phyloP scores from a whole-genome alignment of 1,140 invertebrate genomes.

The Tachypleus tridentatus region DNA sequence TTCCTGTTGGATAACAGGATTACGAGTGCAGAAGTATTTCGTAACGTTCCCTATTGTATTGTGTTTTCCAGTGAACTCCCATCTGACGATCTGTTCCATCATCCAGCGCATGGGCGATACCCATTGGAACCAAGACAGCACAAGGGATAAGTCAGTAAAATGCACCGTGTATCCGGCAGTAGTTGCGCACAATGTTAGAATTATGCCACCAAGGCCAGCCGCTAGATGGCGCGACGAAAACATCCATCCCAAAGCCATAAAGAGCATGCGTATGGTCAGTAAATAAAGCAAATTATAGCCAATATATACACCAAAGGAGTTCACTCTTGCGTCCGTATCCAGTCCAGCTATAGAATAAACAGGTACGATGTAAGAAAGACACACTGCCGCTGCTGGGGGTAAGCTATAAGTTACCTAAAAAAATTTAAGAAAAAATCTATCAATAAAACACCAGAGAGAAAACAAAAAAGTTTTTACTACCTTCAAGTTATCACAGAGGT shows the following conservation, averaged over 20 bases:
- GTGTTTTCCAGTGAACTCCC: conserved; percentile 23
- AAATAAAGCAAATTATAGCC: conserved; percentile 67
- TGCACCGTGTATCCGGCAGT: conserved; percentile 59
- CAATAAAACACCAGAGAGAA: no score
- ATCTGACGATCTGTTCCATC: conserved; percentile 43
- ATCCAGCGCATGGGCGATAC: conserved; percentile 63
- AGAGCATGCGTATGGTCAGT: conserved; percentile 53
- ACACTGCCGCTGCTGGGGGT: conserved; percentile 50
- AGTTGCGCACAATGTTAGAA: conserved; percentile 49
- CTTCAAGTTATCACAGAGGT: no score
- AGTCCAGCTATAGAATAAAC: conserved; percentile 80
- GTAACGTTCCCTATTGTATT: background rate
- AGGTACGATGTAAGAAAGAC: conserved; percentile 67
- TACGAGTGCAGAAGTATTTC: conserved; percentile 18
- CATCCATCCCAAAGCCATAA: conserved; percentile 51
- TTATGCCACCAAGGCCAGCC: conserved; percentile 44
- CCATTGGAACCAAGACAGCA: conserved; percentile 50
- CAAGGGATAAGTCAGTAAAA: conserved; percentile 50
- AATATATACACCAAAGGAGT: conserved; percentile 60
- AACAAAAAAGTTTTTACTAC: no score
- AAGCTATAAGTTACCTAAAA: conserved; percentile 46
- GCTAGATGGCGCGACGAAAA: conserved; percentile 38
- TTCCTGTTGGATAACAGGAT: conserved; percentile 25
- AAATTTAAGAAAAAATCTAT: no score
- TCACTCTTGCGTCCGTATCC: conserved; percentile 37